Percentiles rank a stretch among this genome's conserved stretches.
Conservation (phyloP, 2,113 vertebrate genomes). For the Dinomys branickii region DNA sequence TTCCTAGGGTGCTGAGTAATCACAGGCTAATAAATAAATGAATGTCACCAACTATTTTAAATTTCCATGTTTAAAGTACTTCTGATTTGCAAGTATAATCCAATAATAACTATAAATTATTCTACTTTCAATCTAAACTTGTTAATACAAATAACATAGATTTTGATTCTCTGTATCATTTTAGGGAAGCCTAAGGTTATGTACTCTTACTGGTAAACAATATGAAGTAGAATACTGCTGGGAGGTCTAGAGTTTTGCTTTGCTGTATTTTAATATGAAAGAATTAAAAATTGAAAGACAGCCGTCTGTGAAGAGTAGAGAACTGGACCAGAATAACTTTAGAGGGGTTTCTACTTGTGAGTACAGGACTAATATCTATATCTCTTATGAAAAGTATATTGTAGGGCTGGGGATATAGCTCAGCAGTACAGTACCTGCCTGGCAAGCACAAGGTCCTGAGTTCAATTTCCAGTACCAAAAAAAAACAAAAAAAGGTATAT, state of each 20-base stretch:
- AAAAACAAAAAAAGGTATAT: not conserved
- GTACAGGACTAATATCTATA: not conserved
- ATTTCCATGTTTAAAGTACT: conserved; percentile 34
- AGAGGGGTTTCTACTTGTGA: not conserved
- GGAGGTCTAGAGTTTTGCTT: not conserved
- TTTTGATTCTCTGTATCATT: not conserved
- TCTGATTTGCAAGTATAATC: not conserved
- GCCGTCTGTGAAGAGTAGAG: not conserved
- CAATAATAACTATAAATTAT: conserved; percentile 28
- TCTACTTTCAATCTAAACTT: conserved; percentile 17
- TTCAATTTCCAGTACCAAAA: too few relatives aligned
- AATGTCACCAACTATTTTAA: not conserved
- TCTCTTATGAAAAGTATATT: not conserved
- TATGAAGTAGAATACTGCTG: not conserved
- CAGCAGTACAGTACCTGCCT: too few relatives aligned
- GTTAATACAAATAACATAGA: not conserved
- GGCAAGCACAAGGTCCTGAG: too few relatives aligned
- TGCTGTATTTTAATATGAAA: not conserved
- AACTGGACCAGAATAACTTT: not conserved
- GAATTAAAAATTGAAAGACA: not conserved
- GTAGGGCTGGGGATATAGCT: too few relatives aligned
- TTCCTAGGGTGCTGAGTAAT: not conserved
- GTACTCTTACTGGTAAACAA: not conserved
- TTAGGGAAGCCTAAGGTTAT: conserved; percentile 15
- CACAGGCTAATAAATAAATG: not conserved